Base-by-base conservation (phyloP, 2,888 invertebrate genomes). In the Beris chalybata region DNA sequence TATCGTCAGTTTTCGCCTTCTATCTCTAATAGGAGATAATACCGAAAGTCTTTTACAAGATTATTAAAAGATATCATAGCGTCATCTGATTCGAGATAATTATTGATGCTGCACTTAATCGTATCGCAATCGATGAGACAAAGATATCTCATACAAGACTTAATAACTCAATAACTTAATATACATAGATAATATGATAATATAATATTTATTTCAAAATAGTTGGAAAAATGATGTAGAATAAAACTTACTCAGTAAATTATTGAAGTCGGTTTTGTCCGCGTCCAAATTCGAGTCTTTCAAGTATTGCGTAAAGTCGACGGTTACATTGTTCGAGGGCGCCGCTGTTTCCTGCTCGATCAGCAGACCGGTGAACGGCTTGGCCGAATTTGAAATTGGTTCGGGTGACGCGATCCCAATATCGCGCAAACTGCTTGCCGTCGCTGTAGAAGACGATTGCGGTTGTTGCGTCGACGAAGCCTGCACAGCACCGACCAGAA, bases 321-420 rank as follows among this genome's bases (percentile, higher is more conserved):
- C 76, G 50, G 74, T 38, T 29, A 5, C 2, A 52, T 9, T 38
- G 13, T 5, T 9, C 7, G 48, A 48, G 11, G 15, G 15, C 15
- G 53, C 3, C n/a, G 32, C 9, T 32, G 31, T 32, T n/a, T 5
- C 4, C 1, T 32, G 22, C 1, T 53, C 53, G 29, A 30, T 38
- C 9, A 38, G 9, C 5, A 7, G 1, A 5, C 7, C 1, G 9
- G 52, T 15, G 50, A 9, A 31, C 1, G 12, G 13, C 54, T 72
- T 81, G 81, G 48, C 82, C 75, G 73, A 83, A 82, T 67, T 83
- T 75, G 67, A 82, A n/a, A 31, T 45, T 9, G n/a, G 82, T 82
- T 71, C 72, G 15, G 74, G 74, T 32, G 71, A 72, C n/a, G 69
- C 67, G 38, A 66, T 67, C 30, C 66, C 59, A 55, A 70, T 70